phyloP scores from a whole-genome alignment of 1,140 invertebrate species.

The Sogatella furcifera region DNA sequence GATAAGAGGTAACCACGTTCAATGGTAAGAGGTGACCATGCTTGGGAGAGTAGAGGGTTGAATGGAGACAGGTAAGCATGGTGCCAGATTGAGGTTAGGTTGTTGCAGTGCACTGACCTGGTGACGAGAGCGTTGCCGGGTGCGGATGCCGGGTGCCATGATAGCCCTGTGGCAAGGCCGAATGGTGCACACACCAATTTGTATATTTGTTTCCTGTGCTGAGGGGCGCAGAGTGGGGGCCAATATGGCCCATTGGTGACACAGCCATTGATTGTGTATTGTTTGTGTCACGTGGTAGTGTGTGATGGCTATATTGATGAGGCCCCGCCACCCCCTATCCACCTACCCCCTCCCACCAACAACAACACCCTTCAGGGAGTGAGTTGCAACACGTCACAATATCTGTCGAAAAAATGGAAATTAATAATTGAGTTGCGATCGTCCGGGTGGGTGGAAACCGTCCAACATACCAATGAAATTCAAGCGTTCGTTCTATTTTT shows the following conservation, averaged over 20 bases:
- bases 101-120: too few species aligned
- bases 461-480: slow-evolving; percentile 1
- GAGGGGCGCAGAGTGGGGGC: not conserved
- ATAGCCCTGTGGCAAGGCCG: not conserved
- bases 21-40: too few species aligned
- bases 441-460: not conserved
- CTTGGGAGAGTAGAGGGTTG: too few species aligned
- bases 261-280: slow-evolving; percentile 10
- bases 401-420: slow-evolving; percentile 6
- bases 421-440: slow-evolving; percentile 7
- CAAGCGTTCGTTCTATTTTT: slow-evolving; percentile 3
- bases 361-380: not conserved
- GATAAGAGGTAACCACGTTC: too few species aligned
- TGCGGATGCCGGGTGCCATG: too few species aligned
- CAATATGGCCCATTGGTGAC: slow-evolving; percentile 8
- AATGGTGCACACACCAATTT: slow-evolving; percentile 6
- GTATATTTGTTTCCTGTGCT: slow-evolving; percentile 7
- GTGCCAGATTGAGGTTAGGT: too few species aligned
- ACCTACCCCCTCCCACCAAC: not conserved
- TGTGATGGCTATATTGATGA: slow-evolving; percentile 6
- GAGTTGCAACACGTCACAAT: not conserved
- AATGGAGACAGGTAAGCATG: too few species aligned
- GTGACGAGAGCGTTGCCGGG: too few species aligned
- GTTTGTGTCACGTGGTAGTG: slow-evolving; percentile 8
- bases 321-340: not conserved